Conservation (phyloP, 2,113 vertebrate species). For the Eclectus roratus region DNA sequence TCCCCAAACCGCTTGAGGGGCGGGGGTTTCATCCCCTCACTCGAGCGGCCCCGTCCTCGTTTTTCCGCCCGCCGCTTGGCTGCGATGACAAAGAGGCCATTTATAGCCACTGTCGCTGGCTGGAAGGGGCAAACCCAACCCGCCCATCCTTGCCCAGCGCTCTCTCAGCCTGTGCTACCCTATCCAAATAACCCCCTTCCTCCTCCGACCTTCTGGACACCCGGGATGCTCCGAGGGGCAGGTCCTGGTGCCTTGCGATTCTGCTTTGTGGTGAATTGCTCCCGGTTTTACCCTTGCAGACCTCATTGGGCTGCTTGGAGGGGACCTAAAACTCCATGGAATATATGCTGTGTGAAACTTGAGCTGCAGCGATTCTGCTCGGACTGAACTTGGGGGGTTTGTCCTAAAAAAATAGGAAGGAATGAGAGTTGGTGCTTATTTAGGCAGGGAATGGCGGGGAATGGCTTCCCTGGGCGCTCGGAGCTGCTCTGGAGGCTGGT, state of each 20-base stretch:
- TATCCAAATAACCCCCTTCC: not conserved
- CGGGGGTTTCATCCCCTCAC: not conserved
- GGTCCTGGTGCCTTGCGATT: not conserved
- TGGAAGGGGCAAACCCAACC: not conserved
- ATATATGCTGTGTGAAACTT: not conserved
- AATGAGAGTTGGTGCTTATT: rapidly evolving
- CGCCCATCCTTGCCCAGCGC: not conserved
- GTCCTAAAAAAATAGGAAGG: not conserved
- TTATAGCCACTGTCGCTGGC: not conserved
- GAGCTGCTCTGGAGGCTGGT: rapidly evolving
- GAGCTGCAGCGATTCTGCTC: not conserved
- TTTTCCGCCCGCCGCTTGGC: not conserved
- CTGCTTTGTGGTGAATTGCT: rapidly evolving
- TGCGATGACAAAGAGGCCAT: slow-evolving; percentile 22
- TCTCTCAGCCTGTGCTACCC: not conserved
- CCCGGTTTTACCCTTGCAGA: not conserved
- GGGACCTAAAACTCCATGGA: rapidly evolving
- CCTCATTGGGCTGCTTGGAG: not conserved
- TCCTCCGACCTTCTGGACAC: rapidly evolving
- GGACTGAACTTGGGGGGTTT: not conserved
- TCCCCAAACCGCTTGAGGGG: not conserved
- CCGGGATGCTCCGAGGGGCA: not conserved
- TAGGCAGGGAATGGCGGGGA: not conserved
- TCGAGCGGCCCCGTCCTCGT: not conserved
- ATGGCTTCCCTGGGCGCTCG: rapidly evolving